Evolutionary conservation across 2,113 vertebrate genomes (phyloP).

Genomic region (Otus sunia): DNA sequence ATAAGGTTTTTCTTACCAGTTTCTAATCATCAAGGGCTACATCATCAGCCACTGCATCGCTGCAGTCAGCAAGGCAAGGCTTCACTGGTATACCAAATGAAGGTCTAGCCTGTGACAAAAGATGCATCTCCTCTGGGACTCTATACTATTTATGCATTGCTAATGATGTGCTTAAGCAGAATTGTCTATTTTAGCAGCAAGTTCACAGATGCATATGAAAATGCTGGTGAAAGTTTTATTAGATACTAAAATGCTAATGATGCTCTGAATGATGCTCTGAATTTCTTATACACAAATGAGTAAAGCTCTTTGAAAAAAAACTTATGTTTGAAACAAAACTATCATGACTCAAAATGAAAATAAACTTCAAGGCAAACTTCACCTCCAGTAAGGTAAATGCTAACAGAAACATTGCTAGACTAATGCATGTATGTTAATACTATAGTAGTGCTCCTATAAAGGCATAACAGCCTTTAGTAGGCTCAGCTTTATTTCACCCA

Average conservation of each 20-base stretch:
- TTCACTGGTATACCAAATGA: neutral
- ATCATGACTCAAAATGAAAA: neutral
- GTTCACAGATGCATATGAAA: neutral
- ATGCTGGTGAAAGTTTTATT: neutral
- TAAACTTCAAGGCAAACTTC: neutral
- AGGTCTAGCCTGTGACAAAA: neutral
- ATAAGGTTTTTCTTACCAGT: neutral
- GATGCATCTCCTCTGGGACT: neutral
- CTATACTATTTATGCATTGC: accelerated
- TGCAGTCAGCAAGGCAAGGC: neutral
- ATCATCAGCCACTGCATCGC: neutral
- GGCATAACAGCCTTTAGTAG: neutral
- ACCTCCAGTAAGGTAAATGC: neutral
- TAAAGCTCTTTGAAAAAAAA: neutral
- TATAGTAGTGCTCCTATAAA: neutral
- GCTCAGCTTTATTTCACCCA: neutral
- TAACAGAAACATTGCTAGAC: neutral
- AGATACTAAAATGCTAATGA: neutral
- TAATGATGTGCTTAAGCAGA: accelerated
- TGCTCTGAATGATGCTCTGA: neutral
- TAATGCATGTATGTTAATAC: accelerated
- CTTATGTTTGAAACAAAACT: accelerated
- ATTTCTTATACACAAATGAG: neutral
- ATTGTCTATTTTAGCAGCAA: neutral
- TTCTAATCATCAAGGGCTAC: neutral